Conservation (phyloP, 1,140 invertebrate genomes). For the Megalonaias nervosa region DNA sequence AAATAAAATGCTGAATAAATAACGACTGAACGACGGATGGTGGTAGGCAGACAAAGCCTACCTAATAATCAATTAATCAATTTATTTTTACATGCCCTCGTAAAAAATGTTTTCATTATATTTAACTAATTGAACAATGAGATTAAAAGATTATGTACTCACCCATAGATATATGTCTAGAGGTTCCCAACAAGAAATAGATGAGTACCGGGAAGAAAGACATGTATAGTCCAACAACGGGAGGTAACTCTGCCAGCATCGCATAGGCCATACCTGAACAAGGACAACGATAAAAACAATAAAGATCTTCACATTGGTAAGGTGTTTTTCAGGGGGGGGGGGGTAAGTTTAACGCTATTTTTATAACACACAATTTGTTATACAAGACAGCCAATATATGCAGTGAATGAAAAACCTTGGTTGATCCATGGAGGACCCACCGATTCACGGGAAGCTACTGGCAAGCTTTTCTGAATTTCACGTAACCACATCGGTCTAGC, state of each 20-base stretch:
- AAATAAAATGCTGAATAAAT: background rate
- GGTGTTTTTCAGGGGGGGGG: too few relatives aligned
- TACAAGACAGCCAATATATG: too few relatives aligned
- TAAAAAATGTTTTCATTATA: background rate
- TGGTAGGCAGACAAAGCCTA: background rate
- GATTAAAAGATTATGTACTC: conserved; percentile 38
- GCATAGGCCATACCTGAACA: conserved; percentile 71
- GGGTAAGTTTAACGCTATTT: too few relatives aligned
- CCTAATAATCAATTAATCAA: background rate
- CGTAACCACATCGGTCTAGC: too few relatives aligned
- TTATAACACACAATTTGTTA: too few relatives aligned
- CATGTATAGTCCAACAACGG: conserved; percentile 71
- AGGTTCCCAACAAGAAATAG: conserved; percentile 72
- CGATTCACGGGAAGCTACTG: too few relatives aligned
- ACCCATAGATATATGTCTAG: conserved; percentile 71
- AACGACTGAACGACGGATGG: background rate
- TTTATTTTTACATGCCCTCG: background rate
- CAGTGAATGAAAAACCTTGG: too few relatives aligned
- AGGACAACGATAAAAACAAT: conserved; percentile 1
- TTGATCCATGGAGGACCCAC: too few relatives aligned
- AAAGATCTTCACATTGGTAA: too few relatives aligned
- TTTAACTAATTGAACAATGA: background rate
- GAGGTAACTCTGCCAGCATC: conserved; percentile 66
- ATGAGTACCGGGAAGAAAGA: conserved; percentile 72
- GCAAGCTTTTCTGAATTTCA: too few relatives aligned